A percentile compares a stretch with the other conserved stretches of the same genome.
These are phyloP conservation scores for Amazona vittata DNA, from an alignment of 2,113 vertebrate genomes.

Conservation along the genomic window DNA sequence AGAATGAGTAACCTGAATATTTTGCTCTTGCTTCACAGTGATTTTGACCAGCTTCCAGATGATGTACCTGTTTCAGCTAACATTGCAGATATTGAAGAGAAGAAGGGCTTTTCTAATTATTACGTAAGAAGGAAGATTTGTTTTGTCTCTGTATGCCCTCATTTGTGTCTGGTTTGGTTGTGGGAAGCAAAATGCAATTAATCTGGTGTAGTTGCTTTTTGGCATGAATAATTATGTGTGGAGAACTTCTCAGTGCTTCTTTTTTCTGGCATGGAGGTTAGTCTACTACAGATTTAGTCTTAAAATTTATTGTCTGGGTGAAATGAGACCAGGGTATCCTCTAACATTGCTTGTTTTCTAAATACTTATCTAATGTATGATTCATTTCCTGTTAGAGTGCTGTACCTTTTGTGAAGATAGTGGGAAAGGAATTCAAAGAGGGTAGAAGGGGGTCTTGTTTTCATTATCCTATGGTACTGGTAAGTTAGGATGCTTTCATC, in stretches of 20 bases:
- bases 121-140: slow-evolving; percentile 80
- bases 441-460: not conserved
- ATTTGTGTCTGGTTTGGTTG: not conserved
- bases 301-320: not conserved
- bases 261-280: not conserved
- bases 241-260: not conserved
- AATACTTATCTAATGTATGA: not conserved
- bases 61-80: slow-evolving; percentile 87
- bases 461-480: not conserved
- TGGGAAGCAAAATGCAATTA: not conserved
- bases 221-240: not conserved
- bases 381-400: not conserved
- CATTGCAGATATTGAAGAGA: slow-evolving; percentile 92
- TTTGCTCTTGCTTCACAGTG: slow-evolving; percentile 64
- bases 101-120: slow-evolving; percentile 89
- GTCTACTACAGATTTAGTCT: not conserved
- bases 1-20: not conserved
- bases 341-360: not conserved
- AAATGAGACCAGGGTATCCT: not conserved
- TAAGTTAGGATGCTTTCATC: not conserved
- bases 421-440: not conserved
- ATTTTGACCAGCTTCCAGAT: slow-evolving; percentile 93
- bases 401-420: not conserved
- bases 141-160: not conserved
- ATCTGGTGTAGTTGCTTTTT: not conserved